Conservation (phyloP, 2,888 invertebrate genomes). For the Harpagoxenus sublaevis region DNA sequence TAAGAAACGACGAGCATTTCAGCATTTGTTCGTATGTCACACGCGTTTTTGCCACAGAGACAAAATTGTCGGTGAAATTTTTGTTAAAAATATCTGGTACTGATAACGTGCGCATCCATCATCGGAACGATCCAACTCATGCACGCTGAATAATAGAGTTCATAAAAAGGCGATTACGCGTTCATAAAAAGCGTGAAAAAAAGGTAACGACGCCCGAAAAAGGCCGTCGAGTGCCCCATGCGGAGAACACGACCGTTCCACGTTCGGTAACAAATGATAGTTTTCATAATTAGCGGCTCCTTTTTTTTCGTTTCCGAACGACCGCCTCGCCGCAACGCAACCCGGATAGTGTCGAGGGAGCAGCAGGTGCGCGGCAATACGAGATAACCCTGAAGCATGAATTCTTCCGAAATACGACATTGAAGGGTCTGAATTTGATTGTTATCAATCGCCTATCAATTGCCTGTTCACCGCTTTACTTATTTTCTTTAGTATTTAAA, state of each 20-base stretch:
- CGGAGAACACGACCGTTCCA: constrained; percentile 41
- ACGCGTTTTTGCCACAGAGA: not conserved
- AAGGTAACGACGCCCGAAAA: constrained; percentile 38
- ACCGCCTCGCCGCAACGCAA: constrained; percentile 30
- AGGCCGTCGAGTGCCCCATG: constrained; percentile 63
- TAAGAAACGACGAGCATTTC: no score
- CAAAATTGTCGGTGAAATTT: not conserved
- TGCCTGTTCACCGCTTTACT: not conserved
- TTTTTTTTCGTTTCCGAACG: constrained; percentile 75
- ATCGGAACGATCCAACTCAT: constrained; percentile 3
- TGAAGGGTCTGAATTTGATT: constrained; percentile 62
- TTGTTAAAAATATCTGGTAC: not conserved
- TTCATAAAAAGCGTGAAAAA: constrained; percentile 33
- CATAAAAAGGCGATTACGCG: constrained; percentile 39
- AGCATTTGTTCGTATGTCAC: no score
- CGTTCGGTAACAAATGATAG: constrained; percentile 83
- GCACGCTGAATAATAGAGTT: constrained; percentile 27
- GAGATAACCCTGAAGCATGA: constrained; percentile 79
- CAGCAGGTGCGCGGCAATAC: constrained; percentile 77
- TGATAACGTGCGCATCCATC: constrained; percentile 1
- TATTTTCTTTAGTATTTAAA: not conserved
- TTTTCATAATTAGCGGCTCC: constrained; percentile 84
- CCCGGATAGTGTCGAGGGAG: constrained; percentile 68
- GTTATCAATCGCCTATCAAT: not conserved
- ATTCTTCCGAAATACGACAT: constrained; percentile 68